A percentile compares a stretch with the other conserved stretches of the same genome.
These are phyloP conservation scores for Drosophila mimetica DNA, from an alignment of 2,888 invertebrate genomes.

Conservation along the genomic window DNA sequence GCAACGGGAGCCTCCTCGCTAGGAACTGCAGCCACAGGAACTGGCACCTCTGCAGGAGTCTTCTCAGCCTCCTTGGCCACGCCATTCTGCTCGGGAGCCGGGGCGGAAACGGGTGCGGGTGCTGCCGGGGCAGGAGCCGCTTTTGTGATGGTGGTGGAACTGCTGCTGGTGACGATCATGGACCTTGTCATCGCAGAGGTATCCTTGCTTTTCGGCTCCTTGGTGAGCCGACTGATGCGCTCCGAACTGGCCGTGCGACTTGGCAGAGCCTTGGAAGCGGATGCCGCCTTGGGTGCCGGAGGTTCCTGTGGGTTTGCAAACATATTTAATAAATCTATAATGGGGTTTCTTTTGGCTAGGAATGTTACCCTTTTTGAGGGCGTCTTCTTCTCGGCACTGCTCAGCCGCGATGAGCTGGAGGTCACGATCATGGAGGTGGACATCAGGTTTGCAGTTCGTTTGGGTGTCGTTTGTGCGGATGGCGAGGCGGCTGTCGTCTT, in stretches of 20 bases:
- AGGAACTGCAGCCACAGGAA: constrained; percentile 19
- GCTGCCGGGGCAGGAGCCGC: constrained; percentile 16
- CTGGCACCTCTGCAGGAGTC: constrained; percentile 30
- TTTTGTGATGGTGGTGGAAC: constrained; percentile 22
- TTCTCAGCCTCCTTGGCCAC: constrained; percentile 48
- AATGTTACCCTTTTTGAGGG: constrained; percentile 78
- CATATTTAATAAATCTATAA: neutral
- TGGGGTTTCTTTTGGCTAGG: neutral
- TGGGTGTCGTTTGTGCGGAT: constrained; percentile 84
- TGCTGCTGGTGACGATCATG: constrained; percentile 64
- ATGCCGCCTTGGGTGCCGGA: constrained; percentile 63
- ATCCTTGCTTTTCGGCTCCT: constrained; percentile 52
- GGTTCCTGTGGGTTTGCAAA: constrained; percentile 60
- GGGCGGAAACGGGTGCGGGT: constrained; percentile 18
- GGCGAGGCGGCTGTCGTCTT: constrained; percentile 77
- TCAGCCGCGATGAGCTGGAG: constrained; percentile 79
- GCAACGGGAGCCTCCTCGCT: constrained; percentile 24
- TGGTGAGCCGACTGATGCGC: constrained; percentile 60
- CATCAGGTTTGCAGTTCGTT: constrained; percentile 83
- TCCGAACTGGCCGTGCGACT: constrained; percentile 67
- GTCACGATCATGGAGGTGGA: constrained; percentile 82
- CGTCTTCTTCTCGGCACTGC: constrained; percentile 82
- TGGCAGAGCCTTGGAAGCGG: constrained; percentile 65
- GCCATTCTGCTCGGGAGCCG: constrained; percentile 54
- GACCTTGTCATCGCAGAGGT: constrained; percentile 74